Percentiles rank a stretch among this genome's conserved stretches.
Conservation (phyloP, 2,797 vertebrate genomes). For the Sebastes trivittatus region DNA sequence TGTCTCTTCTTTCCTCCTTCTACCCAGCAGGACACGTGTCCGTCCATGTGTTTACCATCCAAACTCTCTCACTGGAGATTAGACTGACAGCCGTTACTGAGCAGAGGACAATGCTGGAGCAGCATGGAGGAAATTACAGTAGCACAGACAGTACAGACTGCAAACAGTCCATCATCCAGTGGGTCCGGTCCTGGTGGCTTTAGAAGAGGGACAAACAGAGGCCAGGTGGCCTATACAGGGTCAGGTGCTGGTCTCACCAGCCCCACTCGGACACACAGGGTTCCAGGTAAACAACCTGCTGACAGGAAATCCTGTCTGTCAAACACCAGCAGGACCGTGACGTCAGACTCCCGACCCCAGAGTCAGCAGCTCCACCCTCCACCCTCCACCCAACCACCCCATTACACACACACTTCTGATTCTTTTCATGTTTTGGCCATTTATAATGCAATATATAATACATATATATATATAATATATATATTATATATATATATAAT, state of each 20-base stretch:
- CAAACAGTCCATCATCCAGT: not conserved
- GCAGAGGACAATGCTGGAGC: not conserved
- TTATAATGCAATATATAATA: not conserved
- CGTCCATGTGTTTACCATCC: constrained; percentile 5
- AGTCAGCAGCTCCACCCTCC: constrained; percentile 8
- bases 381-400: not conserved
- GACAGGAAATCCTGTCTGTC: constrained; percentile 70
- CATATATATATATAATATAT: too few relatives aligned
- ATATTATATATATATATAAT: not conserved
- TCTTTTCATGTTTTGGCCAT: not conserved
- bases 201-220: constrained; percentile 8
- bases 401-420: not conserved
- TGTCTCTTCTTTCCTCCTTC: not conserved
- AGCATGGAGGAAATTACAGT: constrained; percentile 8
- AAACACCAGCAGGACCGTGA: constrained; percentile 52
- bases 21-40: constrained; percentile 8
- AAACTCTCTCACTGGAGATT: not conserved
- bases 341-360: constrained; percentile 53
- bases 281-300: constrained; percentile 71
- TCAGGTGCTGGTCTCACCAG: constrained; percentile 20
- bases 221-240: constrained; percentile 19
- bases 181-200: not conserved
- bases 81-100: not conserved
- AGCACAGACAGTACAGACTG: not conserved
- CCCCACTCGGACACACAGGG: not conserved